phyloP scores from a whole-genome alignment of 2,888 invertebrate species.

The Archaeoteleia sp. region DNA sequence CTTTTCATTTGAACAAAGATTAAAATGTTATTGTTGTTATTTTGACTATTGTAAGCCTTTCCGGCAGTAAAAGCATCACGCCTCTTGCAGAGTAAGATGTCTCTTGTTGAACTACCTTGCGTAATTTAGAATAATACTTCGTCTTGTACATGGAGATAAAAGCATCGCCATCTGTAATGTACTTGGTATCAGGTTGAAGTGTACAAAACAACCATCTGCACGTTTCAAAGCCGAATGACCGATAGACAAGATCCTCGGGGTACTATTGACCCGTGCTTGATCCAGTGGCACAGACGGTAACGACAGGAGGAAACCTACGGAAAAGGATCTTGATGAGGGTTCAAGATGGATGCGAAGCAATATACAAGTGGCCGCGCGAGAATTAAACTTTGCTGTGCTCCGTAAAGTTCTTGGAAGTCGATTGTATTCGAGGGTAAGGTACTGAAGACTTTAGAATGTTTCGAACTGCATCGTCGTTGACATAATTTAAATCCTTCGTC shows the following conservation, averaged over 20 bases:
- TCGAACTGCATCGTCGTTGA: constrained; percentile 33
- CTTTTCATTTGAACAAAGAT: too few species aligned
- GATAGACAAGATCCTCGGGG: constrained; percentile 59
- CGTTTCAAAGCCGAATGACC: constrained; percentile 44
- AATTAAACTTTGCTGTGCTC: constrained; percentile 54
- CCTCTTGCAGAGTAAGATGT: too few species aligned
- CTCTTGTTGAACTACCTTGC: too few species aligned
- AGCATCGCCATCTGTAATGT: constrained; percentile 1
- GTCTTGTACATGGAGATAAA: not conserved
- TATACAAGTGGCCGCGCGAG: constrained; percentile 62
- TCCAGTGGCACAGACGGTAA: constrained; percentile 61
- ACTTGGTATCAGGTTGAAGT: constrained; percentile 30
- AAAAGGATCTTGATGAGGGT: constrained; percentile 69
- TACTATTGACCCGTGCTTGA: constrained; percentile 66
- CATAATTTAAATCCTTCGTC: constrained; percentile 22
- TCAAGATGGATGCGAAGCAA: constrained; percentile 68
- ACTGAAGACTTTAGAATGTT: constrained; percentile 28
- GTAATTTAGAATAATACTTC: not conserved
- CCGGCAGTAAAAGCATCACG: too few species aligned
- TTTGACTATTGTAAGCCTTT: too few species aligned
- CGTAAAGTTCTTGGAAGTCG: constrained; percentile 48
- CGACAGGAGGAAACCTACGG: constrained; percentile 62
- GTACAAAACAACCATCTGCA: constrained; percentile 27
- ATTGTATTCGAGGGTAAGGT: constrained; percentile 33
- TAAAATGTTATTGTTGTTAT: too few species aligned